A percentile compares a stretch with the other conserved stretches of the same genome.
Conservation (phyloP, 2,888 invertebrate species). For the Ommatoiulus sabulosus region DNA sequence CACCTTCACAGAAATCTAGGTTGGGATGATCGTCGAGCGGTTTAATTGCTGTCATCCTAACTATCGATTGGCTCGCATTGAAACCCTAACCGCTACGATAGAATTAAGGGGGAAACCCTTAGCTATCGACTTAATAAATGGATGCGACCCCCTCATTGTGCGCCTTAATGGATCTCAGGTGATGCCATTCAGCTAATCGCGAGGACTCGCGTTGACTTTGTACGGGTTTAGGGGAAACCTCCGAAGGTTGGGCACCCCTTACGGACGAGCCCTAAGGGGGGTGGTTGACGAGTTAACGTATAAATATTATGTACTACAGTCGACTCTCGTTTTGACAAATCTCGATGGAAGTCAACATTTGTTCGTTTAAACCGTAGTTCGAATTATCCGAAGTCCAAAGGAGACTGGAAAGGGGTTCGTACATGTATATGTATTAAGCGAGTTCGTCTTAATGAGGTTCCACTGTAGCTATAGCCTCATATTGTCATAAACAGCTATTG, state of each 20-base stretch:
- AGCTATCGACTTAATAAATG: slow-evolving; percentile 6
- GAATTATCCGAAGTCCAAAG: no score
- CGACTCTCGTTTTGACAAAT: no score
- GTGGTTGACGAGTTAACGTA: no score
- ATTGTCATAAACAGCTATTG: no score
- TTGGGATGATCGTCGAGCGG: slow-evolving; percentile 5
- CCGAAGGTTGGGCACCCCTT: background rate
- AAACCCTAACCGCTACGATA: slow-evolving; percentile 13
- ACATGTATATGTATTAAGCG: no score
- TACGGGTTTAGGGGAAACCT: background rate
- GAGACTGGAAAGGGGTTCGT: no score
- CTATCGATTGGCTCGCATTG: slow-evolving; percentile 11
- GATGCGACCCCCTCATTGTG: slow-evolving; percentile 17
- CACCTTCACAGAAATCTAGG: slow-evolving; percentile 6
- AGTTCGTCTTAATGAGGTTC: no score
- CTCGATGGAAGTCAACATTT: no score
- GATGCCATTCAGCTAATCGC: slow-evolving; percentile 12
- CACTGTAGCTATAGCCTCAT: no score
- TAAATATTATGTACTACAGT: no score
- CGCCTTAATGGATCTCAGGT: background rate
- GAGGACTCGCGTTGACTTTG: background rate
- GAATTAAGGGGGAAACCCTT: slow-evolving; percentile 29
- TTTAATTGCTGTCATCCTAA: slow-evolving; percentile 29
- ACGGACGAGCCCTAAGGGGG: no score
- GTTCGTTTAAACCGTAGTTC: no score